Evolutionary conservation across 1,140 invertebrate genomes (phyloP).

Genomic region (Octopus sinensis): DNA sequence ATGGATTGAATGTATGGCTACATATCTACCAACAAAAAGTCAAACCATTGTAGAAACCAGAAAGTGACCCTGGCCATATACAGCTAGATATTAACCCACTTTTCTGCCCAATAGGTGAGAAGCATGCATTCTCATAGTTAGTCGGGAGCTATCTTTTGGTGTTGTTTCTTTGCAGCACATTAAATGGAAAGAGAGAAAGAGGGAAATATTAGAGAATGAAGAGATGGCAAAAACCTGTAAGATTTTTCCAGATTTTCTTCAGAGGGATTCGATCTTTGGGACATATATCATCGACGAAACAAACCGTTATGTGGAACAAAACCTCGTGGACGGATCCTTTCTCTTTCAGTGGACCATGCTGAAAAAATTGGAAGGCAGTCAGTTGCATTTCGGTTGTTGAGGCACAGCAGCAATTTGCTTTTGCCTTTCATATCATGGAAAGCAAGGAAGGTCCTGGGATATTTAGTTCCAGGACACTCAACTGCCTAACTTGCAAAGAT

Average conservation of each 20-base stretch:
- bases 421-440: no score
- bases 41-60: no score
- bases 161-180: not conserved
- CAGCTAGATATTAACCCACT: no score
- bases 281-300: not conserved
- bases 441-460: no score
- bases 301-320: constrained; percentile 11
- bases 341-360: not conserved
- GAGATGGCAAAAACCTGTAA: not conserved
- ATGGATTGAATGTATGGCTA: no score
- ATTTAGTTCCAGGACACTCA: no score
- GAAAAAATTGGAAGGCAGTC: not conserved
- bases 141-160: not conserved
- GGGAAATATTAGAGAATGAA: not conserved
- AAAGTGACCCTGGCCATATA: no score
- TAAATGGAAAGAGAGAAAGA: not conserved
- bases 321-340: constrained; percentile 4
- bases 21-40: no score
- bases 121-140: no score
- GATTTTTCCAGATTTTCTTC: not conserved
- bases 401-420: no score
- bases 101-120: no score
- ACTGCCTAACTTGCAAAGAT: no score
- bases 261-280: not conserved
- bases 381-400: not conserved